Conservation (phyloP, 2,113 vertebrate species). For the Bubo scandiacus region DNA sequence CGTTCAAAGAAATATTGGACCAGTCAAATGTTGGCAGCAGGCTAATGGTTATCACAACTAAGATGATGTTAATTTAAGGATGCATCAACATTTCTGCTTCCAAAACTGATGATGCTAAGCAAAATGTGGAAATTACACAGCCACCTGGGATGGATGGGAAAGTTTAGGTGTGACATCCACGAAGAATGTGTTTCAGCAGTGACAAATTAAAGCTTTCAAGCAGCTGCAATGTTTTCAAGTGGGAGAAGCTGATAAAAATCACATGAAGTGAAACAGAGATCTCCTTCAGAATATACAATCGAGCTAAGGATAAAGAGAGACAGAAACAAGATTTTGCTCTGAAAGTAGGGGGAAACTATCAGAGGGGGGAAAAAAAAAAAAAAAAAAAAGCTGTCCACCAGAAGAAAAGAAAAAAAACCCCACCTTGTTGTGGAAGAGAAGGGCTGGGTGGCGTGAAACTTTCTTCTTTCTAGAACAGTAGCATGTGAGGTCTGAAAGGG, state of each 20-base stretch:
- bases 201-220: slow-evolving; percentile 15
- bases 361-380: no score
- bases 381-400: no score
- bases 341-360: not conserved
- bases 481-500: not conserved
- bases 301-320: not conserved
- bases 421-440: not conserved
- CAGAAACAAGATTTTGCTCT: not conserved
- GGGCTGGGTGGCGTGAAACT: not conserved
- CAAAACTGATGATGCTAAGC: not conserved
- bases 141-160: not conserved
- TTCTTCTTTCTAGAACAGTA: not conserved
- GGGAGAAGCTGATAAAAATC: not conserved
- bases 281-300: not conserved
- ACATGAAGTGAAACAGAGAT: not conserved
- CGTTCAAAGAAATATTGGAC: not conserved
- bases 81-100: not conserved
- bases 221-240: not conserved
- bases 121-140: not conserved
- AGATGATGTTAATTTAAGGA: not conserved
- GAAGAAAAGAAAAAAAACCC: not conserved
- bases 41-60: not conserved
- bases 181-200: not conserved
- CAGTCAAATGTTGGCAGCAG: not conserved
- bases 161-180: not conserved